Evolutionary conservation across 2,113 vertebrate species (phyloP).

Genomic region (Peromyscus leucopus): DNA sequence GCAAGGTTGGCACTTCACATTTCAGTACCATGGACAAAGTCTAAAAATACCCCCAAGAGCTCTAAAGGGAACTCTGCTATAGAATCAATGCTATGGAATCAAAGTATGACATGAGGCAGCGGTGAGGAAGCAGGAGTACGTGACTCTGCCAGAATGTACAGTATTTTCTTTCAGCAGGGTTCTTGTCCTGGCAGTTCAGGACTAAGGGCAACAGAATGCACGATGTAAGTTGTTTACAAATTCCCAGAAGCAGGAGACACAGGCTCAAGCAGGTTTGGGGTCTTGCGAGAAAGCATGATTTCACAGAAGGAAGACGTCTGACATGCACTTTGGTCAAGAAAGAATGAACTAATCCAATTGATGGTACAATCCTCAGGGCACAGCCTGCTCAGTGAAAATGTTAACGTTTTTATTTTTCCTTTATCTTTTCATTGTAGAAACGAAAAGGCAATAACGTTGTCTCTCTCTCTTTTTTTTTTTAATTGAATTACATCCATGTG

Average conservation of each 20-base stretch:
- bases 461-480: neutral
- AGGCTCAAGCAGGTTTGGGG: neutral
- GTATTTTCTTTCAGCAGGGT: neutral
- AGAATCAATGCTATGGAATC: neutral
- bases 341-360: neutral
- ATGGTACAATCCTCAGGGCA: neutral
- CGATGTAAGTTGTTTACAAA: conserved; percentile 34
- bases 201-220: neutral
- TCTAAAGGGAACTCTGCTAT: neutral
- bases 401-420: neutral
- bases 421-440: neutral
- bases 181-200: neutral
- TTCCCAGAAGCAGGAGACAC: conserved; percentile 21
- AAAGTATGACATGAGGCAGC: no score
- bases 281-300: neutral
- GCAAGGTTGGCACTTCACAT: neutral
- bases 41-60: neutral
- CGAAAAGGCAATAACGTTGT: neutral
- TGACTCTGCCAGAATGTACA: neutral
- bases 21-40: conserved; percentile 75
- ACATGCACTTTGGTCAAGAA: neutral
- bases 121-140: neutral
- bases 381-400: neutral
- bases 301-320: neutral
- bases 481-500: neutral